A percentile compares a stretch with the other conserved stretches of the same genome.
phyloP scores from a whole-genome alignment of 2,797 vertebrate genomes.

The Pangasius larnaudii region DNA sequence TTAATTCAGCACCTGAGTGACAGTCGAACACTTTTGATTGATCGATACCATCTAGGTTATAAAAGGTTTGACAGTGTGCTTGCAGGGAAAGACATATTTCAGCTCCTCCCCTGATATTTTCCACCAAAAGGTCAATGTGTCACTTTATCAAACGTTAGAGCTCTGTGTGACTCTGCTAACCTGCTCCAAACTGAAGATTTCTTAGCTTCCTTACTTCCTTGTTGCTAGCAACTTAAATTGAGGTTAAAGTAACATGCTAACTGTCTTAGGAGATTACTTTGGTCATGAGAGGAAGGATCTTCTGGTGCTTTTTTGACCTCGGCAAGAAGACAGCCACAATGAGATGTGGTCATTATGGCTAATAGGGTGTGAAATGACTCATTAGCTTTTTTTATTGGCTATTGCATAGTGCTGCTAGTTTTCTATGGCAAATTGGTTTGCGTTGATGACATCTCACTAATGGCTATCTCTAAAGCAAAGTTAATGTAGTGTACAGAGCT shows the following conservation, averaged over 20 bases:
- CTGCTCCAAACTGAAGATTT: not conserved
- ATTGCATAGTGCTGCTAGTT: constrained; percentile 65
- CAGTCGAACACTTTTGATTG: constrained; percentile 54
- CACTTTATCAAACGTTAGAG: constrained; percentile 76
- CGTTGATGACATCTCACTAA: constrained; percentile 64
- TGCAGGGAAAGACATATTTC: constrained; percentile 69
- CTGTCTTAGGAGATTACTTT: not conserved
- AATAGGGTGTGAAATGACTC: constrained; percentile 76
- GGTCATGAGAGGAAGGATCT: not conserved
- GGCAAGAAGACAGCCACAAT: constrained; percentile 29
- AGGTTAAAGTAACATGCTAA: constrained; percentile 4
- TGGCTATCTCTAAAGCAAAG: constrained; percentile 78
- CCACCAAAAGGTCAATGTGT: constrained; percentile 73
- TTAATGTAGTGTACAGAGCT: constrained; percentile 77
- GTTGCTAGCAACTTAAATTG: not conserved
- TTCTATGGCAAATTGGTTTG: constrained; percentile 75
- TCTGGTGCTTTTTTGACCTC: constrained; percentile 6
- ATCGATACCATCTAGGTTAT: constrained; percentile 69
- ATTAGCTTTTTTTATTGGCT: constrained; percentile 70
- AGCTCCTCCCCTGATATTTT: constrained; percentile 60
- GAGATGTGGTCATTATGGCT: constrained; percentile 66
- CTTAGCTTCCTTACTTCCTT: not conserved
- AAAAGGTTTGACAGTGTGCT: constrained; percentile 60
- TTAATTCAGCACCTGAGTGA: constrained; percentile 39
- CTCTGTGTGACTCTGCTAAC: not conserved